Conservation (phyloP, 2,113 vertebrate species). For the Vimba vimba region DNA sequence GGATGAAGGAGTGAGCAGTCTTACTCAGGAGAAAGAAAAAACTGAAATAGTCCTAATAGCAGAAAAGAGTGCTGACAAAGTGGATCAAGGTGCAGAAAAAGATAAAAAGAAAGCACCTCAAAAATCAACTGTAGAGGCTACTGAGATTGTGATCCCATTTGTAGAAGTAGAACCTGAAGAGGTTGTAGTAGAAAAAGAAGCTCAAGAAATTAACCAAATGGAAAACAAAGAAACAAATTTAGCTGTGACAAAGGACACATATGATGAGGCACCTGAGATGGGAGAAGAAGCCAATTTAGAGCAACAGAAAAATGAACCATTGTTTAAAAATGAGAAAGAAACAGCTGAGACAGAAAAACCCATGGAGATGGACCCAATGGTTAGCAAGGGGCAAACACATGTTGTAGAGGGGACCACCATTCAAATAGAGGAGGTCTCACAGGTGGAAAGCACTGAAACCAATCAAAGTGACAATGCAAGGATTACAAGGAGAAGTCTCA, state of each 20-base stretch:
- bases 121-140: neutral
- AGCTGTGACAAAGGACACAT: neutral
- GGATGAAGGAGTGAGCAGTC: neutral
- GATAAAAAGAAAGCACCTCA: neutral
- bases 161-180: neutral
- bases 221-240: neutral
- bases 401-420: neutral
- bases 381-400: neutral
- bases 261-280: neutral
- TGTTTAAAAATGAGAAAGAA: neutral
- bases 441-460: neutral
- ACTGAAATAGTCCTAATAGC: neutral
- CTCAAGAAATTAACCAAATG: neutral
- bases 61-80: neutral
- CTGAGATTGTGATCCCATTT: neutral
- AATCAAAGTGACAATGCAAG: neutral
- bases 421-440: neutral
- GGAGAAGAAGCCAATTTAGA: neutral
- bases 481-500: slow-evolving; percentile 14
- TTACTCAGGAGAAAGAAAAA: neutral
- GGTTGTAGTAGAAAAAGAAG: neutral
- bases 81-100: neutral
- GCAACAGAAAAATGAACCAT: neutral
- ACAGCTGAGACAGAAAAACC: neutral
- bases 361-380: neutral